A percentile compares a stretch with the other conserved stretches of the same genome.
phyloP scores from a whole-genome alignment of 2,797 vertebrate species.

The Lepilemur ruficaudatus region DNA sequence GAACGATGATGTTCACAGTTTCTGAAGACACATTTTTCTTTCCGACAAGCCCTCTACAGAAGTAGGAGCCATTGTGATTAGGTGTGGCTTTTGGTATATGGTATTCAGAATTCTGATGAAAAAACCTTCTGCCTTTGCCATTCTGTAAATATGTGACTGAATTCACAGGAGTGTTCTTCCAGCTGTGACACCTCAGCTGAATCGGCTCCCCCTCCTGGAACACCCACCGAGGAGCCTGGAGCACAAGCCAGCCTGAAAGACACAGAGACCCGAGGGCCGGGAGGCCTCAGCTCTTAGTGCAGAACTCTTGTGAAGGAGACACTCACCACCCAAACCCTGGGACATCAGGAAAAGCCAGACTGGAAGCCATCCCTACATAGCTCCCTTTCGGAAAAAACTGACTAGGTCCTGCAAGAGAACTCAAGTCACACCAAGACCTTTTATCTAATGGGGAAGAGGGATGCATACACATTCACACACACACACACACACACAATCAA shows the following conservation, averaged over 20 bases:
- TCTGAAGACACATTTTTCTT: background rate
- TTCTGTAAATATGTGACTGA: slow-evolving; percentile 61
- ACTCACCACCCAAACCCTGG: background rate
- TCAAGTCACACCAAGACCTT: background rate
- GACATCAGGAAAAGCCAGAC: background rate
- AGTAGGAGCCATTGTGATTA: slow-evolving; percentile 61
- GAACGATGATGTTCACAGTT: background rate
- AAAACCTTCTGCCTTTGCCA: background rate
- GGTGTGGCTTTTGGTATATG: background rate
- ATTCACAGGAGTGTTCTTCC: rapidly evolving
- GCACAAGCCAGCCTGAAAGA: slow-evolving; percentile 68
- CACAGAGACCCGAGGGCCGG: background rate
- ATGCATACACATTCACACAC: too few species aligned
- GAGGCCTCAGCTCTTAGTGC: background rate
- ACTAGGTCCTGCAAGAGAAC: background rate
- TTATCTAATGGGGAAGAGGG: background rate
- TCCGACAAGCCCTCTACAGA: slow-evolving; percentile 58
- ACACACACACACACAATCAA: background rate
- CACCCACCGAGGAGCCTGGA: background rate
- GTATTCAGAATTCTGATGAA: background rate
- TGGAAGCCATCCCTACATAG: background rate
- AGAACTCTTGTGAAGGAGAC: background rate
- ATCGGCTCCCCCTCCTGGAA: slow-evolving; percentile 36
- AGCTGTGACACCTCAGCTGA: slow-evolving; percentile 61
- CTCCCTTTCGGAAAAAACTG: background rate